Evolutionary conservation across 2,113 vertebrate genomes (phyloP), one percentile per base, ranked within the genome.

Genomic region (Clupea harengus): DNA sequence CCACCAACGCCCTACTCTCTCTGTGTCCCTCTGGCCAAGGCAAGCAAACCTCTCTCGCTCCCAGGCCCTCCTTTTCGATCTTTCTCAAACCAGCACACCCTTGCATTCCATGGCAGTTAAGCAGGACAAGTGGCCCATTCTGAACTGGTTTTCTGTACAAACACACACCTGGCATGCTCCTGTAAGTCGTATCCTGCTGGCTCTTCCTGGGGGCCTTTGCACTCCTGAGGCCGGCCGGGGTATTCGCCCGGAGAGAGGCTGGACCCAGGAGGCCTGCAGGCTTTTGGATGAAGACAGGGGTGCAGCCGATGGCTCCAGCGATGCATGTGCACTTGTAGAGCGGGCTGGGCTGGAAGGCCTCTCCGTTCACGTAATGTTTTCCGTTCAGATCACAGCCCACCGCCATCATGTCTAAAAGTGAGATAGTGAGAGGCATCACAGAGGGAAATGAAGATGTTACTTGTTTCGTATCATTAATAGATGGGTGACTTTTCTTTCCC

Each of bases 241-340:
- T 91, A 88, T 90, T 95, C 54, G 89, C 92, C 86, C 88, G 94
- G 0, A 84, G 88, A 0, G 88, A 87, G 45, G 89, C 92, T 4
- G 94, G 3, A 0, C 95, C 95, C 32, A 93, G 88, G 54, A 93
- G 93, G 22, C 88, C 91, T 3, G 94, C 93, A 52, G 92, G 88
- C 91, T 95, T 96, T 57, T 96, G 93, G 83, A 91, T 92, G 91
- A 98, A 96, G 17, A 92, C 93, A 2, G 97, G 98, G 0, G 95
- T 98, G 72, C 98, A 99, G 90, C 98, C 98, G 1, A 99, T 97
- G 1, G 96, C 95, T 7, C 98, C 98, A 0, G 95, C 96, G 64
- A 99, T 94, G 90, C 98, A 99, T 6, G 97, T 96, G 91, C 98
- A 99, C 86, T 96, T 97, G 49, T 98, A 99, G 20, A 97, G 92